Conservation (phyloP, 1,140 invertebrate species). For the Aphidius ervi region DNA sequence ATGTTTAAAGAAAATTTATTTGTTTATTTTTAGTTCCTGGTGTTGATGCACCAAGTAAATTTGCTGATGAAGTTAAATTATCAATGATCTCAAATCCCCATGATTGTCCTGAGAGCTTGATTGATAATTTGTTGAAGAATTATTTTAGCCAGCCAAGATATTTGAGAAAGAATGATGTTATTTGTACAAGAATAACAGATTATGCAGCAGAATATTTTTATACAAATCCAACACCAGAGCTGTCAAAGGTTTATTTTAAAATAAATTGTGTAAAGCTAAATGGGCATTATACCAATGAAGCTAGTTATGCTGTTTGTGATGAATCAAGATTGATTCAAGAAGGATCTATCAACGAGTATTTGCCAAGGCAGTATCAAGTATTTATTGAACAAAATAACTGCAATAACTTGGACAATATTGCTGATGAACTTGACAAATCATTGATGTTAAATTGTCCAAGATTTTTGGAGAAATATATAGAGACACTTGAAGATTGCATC, state of each 20-base stretch:
- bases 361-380: slow-evolving; percentile 36
- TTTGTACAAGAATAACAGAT: slow-evolving; percentile 52
- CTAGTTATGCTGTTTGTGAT: slow-evolving; percentile 45
- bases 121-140: slow-evolving; percentile 51
- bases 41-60: slow-evolving; percentile 33
- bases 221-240: slow-evolving; percentile 35
- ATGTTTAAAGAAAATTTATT: slow-evolving; percentile 15
- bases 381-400: slow-evolving; percentile 7
- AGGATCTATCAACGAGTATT: slow-evolving; percentile 44
- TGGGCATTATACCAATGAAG: slow-evolving; percentile 30
- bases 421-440: slow-evolving; percentile 19
- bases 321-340: slow-evolving; percentile 54
- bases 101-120: slow-evolving; percentile 47
- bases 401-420: slow-evolving; percentile 1
- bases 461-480: slow-evolving; percentile 38
- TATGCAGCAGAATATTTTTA: slow-evolving; percentile 49
- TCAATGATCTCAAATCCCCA: slow-evolving; percentile 51
- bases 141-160: slow-evolving; percentile 57
- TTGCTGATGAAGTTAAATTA: slow-evolving; percentile 54
- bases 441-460: slow-evolving; percentile 39
- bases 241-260: slow-evolving; percentile 50
- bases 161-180: slow-evolving; percentile 53
- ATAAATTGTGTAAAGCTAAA: slow-evolving; percentile 43
- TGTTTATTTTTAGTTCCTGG: slow-evolving; percentile 34
- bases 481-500: slow-evolving; percentile 46